Conservation (phyloP, 2,797 vertebrate species). For the Syndactyla subalaris region DNA sequence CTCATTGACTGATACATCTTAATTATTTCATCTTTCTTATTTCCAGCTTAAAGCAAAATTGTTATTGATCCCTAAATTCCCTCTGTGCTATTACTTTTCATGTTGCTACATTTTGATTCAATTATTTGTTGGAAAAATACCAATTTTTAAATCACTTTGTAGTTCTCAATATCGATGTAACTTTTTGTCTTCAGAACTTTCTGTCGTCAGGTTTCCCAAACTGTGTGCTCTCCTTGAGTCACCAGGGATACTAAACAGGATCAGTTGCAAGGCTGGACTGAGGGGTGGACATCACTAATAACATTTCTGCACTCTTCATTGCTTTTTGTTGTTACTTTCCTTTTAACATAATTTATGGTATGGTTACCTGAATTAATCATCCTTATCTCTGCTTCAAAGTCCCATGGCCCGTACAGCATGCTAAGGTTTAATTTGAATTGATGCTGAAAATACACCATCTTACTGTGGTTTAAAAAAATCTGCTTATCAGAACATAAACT, state of each 20-base stretch:
- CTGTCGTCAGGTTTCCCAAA: neutral
- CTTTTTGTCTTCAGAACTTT: neutral
- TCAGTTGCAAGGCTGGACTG: neutral
- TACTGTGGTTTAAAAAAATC: neutral
- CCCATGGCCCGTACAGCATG: neutral
- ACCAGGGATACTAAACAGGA: neutral
- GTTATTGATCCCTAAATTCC: neutral
- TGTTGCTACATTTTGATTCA: neutral
- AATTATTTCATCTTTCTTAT: neutral
- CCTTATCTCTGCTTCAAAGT: neutral
- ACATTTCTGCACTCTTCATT: neutral
- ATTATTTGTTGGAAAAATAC: neutral
- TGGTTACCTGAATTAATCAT: neutral
- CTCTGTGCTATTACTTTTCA: neutral
- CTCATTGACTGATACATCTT: neutral
- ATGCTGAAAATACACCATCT: neutral
- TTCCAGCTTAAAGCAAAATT: neutral
- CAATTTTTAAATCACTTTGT: neutral
- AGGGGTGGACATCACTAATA: neutral
- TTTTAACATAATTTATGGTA: neutral
- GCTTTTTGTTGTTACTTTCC: neutral
- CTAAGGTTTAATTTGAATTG: neutral
- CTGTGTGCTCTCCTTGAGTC: neutral
- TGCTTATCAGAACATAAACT: neutral
- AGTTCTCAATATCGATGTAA: neutral